Evolutionary conservation across 2,113 vertebrate genomes (phyloP), one percentile per base, ranked within the genome.

Genomic region (Cisticola juncidis): DNA sequence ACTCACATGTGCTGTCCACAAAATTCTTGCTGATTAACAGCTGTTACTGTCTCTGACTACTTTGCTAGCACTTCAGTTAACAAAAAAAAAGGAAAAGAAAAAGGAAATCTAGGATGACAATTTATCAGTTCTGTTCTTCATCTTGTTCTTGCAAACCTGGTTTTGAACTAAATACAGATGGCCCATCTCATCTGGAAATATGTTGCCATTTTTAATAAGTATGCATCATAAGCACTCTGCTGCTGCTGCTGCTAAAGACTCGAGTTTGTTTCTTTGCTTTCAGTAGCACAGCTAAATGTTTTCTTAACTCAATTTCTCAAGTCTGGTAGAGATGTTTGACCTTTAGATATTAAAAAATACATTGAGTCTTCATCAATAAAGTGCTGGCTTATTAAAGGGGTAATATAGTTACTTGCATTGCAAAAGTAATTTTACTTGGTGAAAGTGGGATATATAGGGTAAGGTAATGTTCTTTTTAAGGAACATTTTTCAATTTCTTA

Each of bases 351-450:
- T 92, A 83, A 89, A 95, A 91, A 88, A 78, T 54, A 69, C 42
- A 83, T 48, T 53, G 74, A 89, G 51, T 74, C 68, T 69, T 92
- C 40, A 78, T 93, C 91, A 86, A 94, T 91, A 92, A 92, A 61
- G 47, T 42, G 81, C 47, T 83, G 70, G 86, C 77, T 95, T 96
- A 92, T 95, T 92, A 90, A 94, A 83, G 64, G 65, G 38, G 64
- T 95, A 95, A 86, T 88, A 85, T 68, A 86, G 95, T 96, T 96
- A 93, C 92, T 95, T 97, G 92, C 93, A 93, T 81, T 57, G 80
- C 70, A 93, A 91, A 93, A 95, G 76, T 76, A 68, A 95, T 92
- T 91, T 97, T 96, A 84, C 66, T 93, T 86, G 86, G 91, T 96
- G 85, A 48, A 92, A 74, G 69, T 82, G 81, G 68, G 74, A 72